Base-by-base conservation (phyloP, 2,888 invertebrate species). In the Cheilosia vulpina region DNA sequence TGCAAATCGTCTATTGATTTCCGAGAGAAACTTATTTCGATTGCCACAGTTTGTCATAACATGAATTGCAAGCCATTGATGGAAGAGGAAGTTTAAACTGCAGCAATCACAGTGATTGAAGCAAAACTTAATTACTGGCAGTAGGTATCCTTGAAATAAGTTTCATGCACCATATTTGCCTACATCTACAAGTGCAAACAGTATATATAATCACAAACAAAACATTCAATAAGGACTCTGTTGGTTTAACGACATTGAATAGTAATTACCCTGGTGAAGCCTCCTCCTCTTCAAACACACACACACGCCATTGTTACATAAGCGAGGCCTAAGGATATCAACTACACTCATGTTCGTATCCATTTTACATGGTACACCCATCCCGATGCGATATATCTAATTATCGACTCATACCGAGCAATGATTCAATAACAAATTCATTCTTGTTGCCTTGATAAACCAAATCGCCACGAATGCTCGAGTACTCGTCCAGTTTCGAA, bases 371-470 rank as follows among this genome's bases (percentile, higher is more conserved):
- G 38, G 38, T 38, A 45, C 27, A 9, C 19, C 3, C 27, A 41
- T 19, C 19, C 31, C 43, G 43, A 41, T 57, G 17, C 38, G 38
- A 38, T 57, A 45, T 58, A 66, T 53, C 31, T 75, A 69, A 66
- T 52, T 66, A 58, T 57, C 41, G 58, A 66, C 66, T 50, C 41
- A 31, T 52, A 19, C 52, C 50, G n/a, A 50, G 68, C 68, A 68
- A 34, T 76, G 76, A 76, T 76, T 76, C 58, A 68, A 66, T 76
- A 68, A 76, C 76, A 76, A 76, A 68, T 76, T 76, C 52, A 76
- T 76, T 76, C 68, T 60, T 60, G 58, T 45, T 60, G 58, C 43
- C 58, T 60, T 45, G 55, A 55, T 50, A 31, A 55, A 57, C 21
- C 47, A 75, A 65, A 55, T 57, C 53, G 38, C 4, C 21, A 21